These are phyloP conservation scores for Conomelus anceps DNA, from an alignment of 2,888 invertebrate genomes.

Conservation along the genomic window DNA sequence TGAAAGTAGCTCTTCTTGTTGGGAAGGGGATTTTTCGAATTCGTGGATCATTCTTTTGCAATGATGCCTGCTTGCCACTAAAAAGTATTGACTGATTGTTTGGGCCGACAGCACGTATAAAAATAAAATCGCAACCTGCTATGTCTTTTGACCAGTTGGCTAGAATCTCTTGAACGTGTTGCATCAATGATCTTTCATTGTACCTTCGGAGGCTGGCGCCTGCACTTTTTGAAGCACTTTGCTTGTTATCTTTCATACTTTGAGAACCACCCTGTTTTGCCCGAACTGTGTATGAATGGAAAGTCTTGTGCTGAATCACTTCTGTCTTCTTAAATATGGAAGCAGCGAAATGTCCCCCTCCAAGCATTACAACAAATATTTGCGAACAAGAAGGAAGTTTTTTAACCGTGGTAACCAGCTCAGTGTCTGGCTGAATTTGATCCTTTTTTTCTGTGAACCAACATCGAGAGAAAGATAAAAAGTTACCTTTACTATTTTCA, in stretches of 20 bases:
- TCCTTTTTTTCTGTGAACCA: slow-evolving; percentile 65
- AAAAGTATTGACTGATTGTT: slow-evolving; percentile 65
- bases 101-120: slow-evolving; percentile 70
- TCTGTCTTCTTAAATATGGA: slow-evolving; percentile 46
- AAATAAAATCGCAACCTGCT: slow-evolving; percentile 58
- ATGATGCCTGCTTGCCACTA: slow-evolving; percentile 61
- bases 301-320: slow-evolving; percentile 65
- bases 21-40: slow-evolving; percentile 71
- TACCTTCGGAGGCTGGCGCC: slow-evolving; percentile 73
- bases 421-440: neutral
- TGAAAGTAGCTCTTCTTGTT: slow-evolving; percentile 71
- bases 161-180: slow-evolving; percentile 71
- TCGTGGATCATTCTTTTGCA: slow-evolving; percentile 56
- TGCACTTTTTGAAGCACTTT: slow-evolving; percentile 64
- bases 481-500: slow-evolving; percentile 57
- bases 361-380: slow-evolving; percentile 75
- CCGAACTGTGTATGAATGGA: slow-evolving; percentile 76
- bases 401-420: neutral
- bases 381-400: slow-evolving; percentile 41
- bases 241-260: slow-evolving; percentile 54
- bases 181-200: slow-evolving; percentile 61
- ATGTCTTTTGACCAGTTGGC: slow-evolving; percentile 61
- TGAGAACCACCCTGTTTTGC: slow-evolving; percentile 79
- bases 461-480: slow-evolving; percentile 68
- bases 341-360: slow-evolving; percentile 77